Conservation (phyloP, 2,113 vertebrate species). For the Sander lucioperca region DNA sequence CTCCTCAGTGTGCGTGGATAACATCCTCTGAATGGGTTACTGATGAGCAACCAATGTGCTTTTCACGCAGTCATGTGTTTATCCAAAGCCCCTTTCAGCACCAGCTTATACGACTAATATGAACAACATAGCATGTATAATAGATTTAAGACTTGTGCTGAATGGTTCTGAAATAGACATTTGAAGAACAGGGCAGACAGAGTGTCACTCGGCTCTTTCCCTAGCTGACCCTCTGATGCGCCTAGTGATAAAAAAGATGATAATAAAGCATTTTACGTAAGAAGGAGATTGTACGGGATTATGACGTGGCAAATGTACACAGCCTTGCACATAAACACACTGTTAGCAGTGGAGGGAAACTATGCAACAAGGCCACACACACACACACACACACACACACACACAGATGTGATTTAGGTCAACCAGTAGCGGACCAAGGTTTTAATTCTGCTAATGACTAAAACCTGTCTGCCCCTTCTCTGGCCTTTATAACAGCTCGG, state of each 20-base stretch:
- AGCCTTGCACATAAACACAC: constrained; percentile 46
- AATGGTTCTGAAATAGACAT: constrained; percentile 53
- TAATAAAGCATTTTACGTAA: constrained; percentile 79
- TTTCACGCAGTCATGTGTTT: constrained; percentile 48
- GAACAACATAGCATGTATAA: constrained; percentile 40
- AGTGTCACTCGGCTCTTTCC: constrained; percentile 25
- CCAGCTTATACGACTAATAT: constrained; percentile 39
- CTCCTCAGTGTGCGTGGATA: constrained; percentile 13
- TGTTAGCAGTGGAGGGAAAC: constrained; percentile 38
- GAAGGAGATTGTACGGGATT: constrained; percentile 74
- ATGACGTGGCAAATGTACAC: constrained; percentile 58
- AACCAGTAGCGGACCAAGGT: constrained; percentile 51
- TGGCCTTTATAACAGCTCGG: not conserved
- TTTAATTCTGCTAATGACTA: constrained; percentile 73
- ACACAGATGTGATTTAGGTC: constrained; percentile 67
- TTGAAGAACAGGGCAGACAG: constrained; percentile 45
- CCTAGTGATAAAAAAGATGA: constrained; percentile 53
- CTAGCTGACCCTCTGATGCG: constrained; percentile 48
- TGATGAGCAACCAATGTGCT: constrained; percentile 53
- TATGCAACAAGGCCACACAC: constrained; percentile 58
- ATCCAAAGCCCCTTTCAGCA: constrained; percentile 58
- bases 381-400: not conserved
- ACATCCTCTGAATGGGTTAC: constrained; percentile 36
- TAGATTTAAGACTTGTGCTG: constrained; percentile 51
- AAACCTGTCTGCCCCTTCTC: constrained; percentile 62